phyloP scores from a whole-genome alignment of 2,113 vertebrate genomes.

The Climacteris rufus region DNA sequence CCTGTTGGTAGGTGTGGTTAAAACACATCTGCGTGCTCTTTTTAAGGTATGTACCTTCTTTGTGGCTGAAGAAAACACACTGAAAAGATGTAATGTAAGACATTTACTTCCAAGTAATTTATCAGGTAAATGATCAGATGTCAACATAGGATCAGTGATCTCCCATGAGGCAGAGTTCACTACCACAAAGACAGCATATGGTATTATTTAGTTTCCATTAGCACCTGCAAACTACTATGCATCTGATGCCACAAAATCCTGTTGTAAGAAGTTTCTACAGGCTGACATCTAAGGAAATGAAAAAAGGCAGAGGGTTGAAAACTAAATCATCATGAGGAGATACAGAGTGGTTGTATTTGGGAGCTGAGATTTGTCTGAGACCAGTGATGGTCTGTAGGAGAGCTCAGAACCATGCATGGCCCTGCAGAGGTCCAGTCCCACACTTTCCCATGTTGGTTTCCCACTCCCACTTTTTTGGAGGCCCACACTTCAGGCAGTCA shows the following conservation, averaged over 20 bases:
- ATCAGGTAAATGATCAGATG: accelerated
- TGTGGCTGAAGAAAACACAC: not conserved
- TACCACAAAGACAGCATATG: not conserved
- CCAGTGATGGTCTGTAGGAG: not conserved
- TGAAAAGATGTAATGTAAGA: not conserved
- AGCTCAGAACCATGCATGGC: accelerated
- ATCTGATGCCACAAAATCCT: not conserved
- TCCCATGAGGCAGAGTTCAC: not conserved
- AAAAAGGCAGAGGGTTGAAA: not conserved
- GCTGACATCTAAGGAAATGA: not conserved
- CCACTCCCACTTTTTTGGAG: not conserved
- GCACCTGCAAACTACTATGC: not conserved
- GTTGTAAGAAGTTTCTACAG: not conserved
- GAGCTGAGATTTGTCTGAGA: not conserved
- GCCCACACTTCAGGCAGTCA: not conserved
- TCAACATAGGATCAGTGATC: not conserved
- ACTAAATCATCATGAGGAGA: not conserved
- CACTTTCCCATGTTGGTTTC: not conserved
- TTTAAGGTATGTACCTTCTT: not conserved
- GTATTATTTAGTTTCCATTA: not conserved
- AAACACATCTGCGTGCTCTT: not conserved
- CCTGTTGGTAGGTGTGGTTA: not conserved
- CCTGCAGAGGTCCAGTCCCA: not conserved
- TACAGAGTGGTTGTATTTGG: not conserved
- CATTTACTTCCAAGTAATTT: not conserved